Percentiles rank a stretch among this genome's conserved stretches.
These are phyloP conservation scores for Crocidura indochinensis DNA, from an alignment of 2,797 vertebrate genomes.

Conservation along the genomic window DNA sequence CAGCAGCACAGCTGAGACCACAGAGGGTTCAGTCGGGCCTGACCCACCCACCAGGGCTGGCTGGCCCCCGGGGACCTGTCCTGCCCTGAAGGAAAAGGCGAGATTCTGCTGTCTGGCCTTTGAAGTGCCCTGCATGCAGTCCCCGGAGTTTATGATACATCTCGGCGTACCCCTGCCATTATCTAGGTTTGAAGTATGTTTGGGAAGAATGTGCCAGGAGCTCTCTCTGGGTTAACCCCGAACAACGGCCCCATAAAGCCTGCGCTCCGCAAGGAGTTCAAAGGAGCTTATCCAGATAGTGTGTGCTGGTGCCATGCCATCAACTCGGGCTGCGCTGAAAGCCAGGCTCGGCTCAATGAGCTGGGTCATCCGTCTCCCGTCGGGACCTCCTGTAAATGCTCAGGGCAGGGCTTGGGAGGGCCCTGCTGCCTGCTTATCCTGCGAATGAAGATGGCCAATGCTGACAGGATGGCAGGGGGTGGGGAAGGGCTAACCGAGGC, in stretches of 20 bases:
- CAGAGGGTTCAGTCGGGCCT: not conserved
- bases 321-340: conserved; percentile 30
- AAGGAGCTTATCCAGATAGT: conserved; percentile 70
- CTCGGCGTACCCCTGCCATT: conserved; percentile 72
- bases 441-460: not conserved
- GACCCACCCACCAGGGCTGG: not conserved
- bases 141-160: conserved; percentile 71
- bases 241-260: conserved; percentile 80
- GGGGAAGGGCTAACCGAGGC: conserved; percentile 71
- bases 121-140: conserved; percentile 73
- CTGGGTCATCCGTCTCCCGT: not conserved
- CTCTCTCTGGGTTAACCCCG: conserved; percentile 76
- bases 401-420: not conserved
- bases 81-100: conserved; percentile 33
- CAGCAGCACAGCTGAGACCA: not conserved
- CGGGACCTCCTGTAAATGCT: not conserved
- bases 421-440: not conserved
- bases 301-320: conserved; percentile 33
- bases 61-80: conserved; percentile 24
- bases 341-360: conserved; percentile 33
- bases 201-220: conserved; percentile 71
- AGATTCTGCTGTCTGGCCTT: conserved; percentile 56
- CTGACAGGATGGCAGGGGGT: conserved; percentile 51
- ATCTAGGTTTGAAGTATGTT: conserved; percentile 79
- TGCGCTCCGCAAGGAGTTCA: conserved; percentile 77